Base-by-base conservation (phyloP, 92 coral and sea anemone species). In the Porites evermanni region DNA sequence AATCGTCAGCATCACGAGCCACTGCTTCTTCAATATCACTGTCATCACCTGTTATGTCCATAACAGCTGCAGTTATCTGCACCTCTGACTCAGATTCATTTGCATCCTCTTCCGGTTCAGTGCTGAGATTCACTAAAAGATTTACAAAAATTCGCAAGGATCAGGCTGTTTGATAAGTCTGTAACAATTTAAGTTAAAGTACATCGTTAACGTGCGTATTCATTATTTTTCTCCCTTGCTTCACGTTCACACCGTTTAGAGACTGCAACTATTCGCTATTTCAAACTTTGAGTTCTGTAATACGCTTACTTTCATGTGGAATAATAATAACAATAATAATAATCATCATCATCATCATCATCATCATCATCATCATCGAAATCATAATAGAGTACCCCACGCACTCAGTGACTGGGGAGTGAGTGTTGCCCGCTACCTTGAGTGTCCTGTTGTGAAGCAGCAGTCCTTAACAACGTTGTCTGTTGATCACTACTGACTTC, bases 51-150 rank as follows among this genome's bases (percentile, higher is more conserved):
- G 90, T 81, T 67, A 94, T 60, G 79, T 95, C 98, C 75, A 95
- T 93, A 12, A 95, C 98, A 59, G 98, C 98, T 29, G 96, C 98
- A 13, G 96, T 95, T 65, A 94, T 94, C 68, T 93, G 95, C 21
- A 94, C 93, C 64, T 95, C 97, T 8, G 94, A 70, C 64, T 95
- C 95, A 53, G 85, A 89, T 24, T 91, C 88, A 6, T 81, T 93
- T 1, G 79, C 96, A 53, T 32, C 88, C 60, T 63, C 88, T 7
- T 72, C 77, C 20, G 18, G 38, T 47, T 64, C 83, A 56, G 61
- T 14, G 61, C 61, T 14, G 47, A 38, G 47, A 56, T 56, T 14
- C 61, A 10, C 61, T 56, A 56, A 11, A 11, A 56, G 13, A 56
- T 56, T 14, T 11, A 56, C 13, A 47, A 16, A 47, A 47, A 72